Evolutionary conservation across 2,888 invertebrate species (phyloP).

Genomic region (Mycalesis mineus): DNA sequence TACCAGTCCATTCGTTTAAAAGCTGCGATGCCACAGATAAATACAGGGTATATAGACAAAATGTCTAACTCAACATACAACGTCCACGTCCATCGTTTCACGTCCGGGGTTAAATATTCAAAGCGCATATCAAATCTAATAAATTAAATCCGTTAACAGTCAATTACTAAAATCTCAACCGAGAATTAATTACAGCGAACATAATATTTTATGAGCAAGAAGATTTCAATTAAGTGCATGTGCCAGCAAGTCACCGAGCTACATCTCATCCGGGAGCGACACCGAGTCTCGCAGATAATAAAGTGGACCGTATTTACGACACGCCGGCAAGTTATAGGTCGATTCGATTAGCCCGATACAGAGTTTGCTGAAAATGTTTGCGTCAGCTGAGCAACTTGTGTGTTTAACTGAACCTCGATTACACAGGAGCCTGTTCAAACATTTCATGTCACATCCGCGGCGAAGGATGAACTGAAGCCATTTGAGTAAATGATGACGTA

Average conservation of each 20-base stretch:
- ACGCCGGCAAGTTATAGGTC: conserved; percentile 55
- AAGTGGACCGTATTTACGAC: conserved; percentile 59
- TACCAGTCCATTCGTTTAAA: too few relatives aligned
- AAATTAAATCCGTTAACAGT: too few relatives aligned
- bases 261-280: conserved; percentile 33
- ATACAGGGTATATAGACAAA: too few relatives aligned
- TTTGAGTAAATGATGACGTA: background rate
- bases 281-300: conserved; percentile 58
- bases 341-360: conserved; percentile 61
- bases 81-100: too few relatives aligned
- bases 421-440: conserved; percentile 35
- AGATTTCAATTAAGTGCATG: conserved; percentile 43
- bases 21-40: too few relatives aligned
- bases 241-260: conserved; percentile 26
- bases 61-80: too few relatives aligned
- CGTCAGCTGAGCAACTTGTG: conserved; percentile 47
- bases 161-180: too few relatives aligned
- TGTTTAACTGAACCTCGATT: conserved; percentile 44
- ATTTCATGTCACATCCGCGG: conserved; percentile 29
- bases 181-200: too few relatives aligned
- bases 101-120: too few relatives aligned
- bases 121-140: too few relatives aligned
- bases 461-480: conserved; percentile 11
- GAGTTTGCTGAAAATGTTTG: conserved; percentile 57
- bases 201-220: conserved; percentile 7